These are phyloP conservation scores for Platyscapa corneri DNA, from an alignment of 1,140 invertebrate species.

Conservation along the genomic window DNA sequence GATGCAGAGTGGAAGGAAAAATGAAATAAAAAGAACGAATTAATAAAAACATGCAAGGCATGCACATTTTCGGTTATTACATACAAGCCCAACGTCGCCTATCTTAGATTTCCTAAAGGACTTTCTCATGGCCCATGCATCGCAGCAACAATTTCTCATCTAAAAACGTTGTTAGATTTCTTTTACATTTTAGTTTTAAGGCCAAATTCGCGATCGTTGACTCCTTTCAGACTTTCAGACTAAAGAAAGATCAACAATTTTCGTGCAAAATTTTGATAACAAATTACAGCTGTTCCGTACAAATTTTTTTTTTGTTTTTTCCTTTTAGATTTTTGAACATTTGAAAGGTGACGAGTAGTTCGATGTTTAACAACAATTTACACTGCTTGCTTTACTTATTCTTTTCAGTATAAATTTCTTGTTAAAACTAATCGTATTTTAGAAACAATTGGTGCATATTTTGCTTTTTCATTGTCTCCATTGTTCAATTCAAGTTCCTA, in stretches of 20 bases:
- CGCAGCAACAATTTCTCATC: conserved; percentile 73
- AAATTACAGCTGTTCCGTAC: neutral
- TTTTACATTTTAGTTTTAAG: conserved; percentile 53
- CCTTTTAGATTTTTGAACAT: too few relatives aligned
- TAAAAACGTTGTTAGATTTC: conserved; percentile 69
- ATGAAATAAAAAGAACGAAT: conserved; percentile 39
- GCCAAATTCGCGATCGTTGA: conserved; percentile 32
- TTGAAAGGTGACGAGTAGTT: neutral
- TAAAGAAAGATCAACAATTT: neutral
- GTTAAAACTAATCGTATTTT: too few relatives aligned
- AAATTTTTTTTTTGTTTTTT: neutral
- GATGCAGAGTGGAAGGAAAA: conserved; percentile 37
- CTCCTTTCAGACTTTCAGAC: neutral
- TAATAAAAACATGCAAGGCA: conserved; percentile 56
- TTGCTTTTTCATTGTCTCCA: too few relatives aligned
- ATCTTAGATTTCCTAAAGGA: conserved; percentile 73
- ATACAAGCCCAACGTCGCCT: conserved; percentile 73
- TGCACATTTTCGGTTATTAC: conserved; percentile 65
- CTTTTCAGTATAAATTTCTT: too few relatives aligned
- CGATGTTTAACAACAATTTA: neutral
- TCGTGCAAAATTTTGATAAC: neutral
- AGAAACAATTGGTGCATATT: too few relatives aligned
- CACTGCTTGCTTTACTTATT: neutral
- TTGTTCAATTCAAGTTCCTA: too few relatives aligned
- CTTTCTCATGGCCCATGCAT: conserved; percentile 72